Conservation (phyloP, 2,797 vertebrate species). For the Hoplostethus atlanticus region DNA sequence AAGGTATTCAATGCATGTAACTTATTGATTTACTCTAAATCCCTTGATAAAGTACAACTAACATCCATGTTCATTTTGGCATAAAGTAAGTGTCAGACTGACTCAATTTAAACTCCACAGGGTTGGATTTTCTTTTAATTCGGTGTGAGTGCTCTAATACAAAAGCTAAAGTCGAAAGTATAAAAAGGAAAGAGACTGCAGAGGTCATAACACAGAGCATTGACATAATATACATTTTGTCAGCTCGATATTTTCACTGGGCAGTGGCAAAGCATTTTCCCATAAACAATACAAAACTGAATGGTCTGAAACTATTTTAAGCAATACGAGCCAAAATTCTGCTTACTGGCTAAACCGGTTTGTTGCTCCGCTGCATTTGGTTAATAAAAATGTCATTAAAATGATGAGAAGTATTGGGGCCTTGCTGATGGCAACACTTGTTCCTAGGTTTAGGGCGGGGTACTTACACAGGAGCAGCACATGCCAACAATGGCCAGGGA, state of each 20-base stretch:
- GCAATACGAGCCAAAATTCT: neutral
- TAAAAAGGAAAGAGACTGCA: neutral
- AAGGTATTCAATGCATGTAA: slow-evolving; percentile 26
- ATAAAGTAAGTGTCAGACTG: neutral
- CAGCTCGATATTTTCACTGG: too few species aligned
- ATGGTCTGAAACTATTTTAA: neutral
- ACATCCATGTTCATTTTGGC: slow-evolving; percentile 7
- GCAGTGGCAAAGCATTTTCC: too few species aligned
- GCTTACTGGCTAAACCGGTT: neutral
- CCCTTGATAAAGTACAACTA: slow-evolving; percentile 41
- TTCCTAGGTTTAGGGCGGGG: neutral
- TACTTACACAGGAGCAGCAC: slow-evolving; percentile 95
- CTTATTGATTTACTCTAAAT: slow-evolving; percentile 37
- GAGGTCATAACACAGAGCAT: too few species aligned
- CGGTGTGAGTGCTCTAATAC: neutral
- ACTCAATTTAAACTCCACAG: slow-evolving; percentile 1
- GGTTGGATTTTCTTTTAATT: neutral
- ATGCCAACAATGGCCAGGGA: slow-evolving; percentile 93
- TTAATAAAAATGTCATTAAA: too few species aligned
- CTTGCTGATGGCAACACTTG: neutral
- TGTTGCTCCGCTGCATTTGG: too few species aligned
- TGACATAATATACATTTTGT: too few species aligned
- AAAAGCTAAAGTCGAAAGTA: too few species aligned
- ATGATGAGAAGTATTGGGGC: neutral
- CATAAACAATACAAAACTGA: too few species aligned